Base-by-base conservation (phyloP, 2,888 invertebrate genomes). In the Spodoptera exigua region DNA sequence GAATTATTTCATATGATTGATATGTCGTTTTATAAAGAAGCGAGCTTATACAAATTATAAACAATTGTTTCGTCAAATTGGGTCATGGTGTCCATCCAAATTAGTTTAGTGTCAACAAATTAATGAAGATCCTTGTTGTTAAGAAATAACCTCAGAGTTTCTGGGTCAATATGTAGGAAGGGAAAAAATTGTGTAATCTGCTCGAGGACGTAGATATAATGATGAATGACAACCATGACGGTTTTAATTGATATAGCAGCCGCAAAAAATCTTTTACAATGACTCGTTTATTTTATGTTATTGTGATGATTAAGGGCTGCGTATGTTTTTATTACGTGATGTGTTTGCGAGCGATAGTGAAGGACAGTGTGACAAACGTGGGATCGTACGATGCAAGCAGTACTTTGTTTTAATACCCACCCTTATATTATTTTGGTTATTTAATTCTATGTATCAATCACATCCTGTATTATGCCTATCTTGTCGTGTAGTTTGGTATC, bases 241-340 rank as follows among this genome's bases (percentile, higher is more conserved):
- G 36, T 65, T 58, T 64, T 75, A 78, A 78, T 78, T 78, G 63
- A 53, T 61, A 57, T 18, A 41, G 37, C 61, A 67, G 55, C 32
- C 17, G 48, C 61, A 75, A 69, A 71, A 76, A 76, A 61, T 61
- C 72, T 47, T 54, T 62, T 57, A 43, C 58, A 59, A 57, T 58
- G 32, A 40, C 51, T 44, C 35, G 39, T 37, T 12, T 21, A 37
- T 14, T 32, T 32, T 36, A 37, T 34, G 45, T 53, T 49, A 51
- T 59, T 49, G 53, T 45, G 21, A 35, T 52, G 37, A 17, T 40
- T 48, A 67, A 61, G 69, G 69, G 69, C 40, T 60, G 55, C 37
- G 16, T 47, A 36, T 43, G 49, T 44, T 61, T 52, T 61, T 39
- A 37, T 27, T 21, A 27, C 11, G 27, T 40, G 16, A 46, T 43